Evolutionary conservation across 2,888 invertebrate species (phyloP), one percentile per base, ranked within the genome.

Genomic region (Cordylochernes scorpioides): DNA sequence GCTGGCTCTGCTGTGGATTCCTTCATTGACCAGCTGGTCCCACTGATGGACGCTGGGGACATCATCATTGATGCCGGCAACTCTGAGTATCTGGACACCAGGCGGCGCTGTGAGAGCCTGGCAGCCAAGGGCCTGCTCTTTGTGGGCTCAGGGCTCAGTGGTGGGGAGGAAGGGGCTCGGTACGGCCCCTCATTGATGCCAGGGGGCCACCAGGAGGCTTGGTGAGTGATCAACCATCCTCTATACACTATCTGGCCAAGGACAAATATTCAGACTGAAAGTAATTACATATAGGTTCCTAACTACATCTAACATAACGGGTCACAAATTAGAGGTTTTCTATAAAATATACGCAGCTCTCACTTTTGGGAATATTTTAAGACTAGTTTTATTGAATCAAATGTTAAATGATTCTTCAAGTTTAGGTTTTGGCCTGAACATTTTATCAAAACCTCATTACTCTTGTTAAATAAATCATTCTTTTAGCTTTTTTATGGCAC

Each of bases 51-150:
- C 29, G 60, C 67, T 34, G 84, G 91, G 3, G 97, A 99, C 52
- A 84, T 99, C 34, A 86, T 99, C 39, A 94, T 97, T 44, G 97
- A 97, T 52, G 97, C 97, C 27, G 97, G 97, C 14, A 97, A 99
- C 57, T 91, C 91, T 0, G 91, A 94, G 52, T 97, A 91, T 50
- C 69, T 67, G 39, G 94, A 99, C 48, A 78, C 86, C 1, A 65
- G 78, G 50, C 63, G 82, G 28, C 67, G 94, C 47, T 73, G 71
- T 45, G 67, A 71, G 39, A 63, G 71, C 35, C 60, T 94, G 27
- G 62, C 63, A 18, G 55, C 60, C 9, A 71, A 73, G 40, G 80
- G 82, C 9, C 61, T 97, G 29, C 58, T 69, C 15, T 91, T 68
- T 49, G 71, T 91, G 22, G 91, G 88, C 5, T 77, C 77, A 45